Base-by-base conservation (phyloP, 2,113 vertebrate species). In the Machaerirhynchus nigripectus region DNA sequence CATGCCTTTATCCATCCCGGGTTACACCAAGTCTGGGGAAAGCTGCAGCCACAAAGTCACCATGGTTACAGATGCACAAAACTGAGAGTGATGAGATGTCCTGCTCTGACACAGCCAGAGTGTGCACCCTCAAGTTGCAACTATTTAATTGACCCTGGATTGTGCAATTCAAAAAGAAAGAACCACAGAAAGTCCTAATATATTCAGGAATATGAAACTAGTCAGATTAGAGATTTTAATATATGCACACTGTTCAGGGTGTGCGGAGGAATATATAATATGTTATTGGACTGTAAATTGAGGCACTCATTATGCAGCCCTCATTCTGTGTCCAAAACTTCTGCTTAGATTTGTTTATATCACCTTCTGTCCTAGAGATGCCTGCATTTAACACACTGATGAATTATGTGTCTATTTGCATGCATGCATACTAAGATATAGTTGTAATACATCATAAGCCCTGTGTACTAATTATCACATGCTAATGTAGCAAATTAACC, bases 11-110 rank as follows among this genome's bases (percentile, higher is more conserved):
- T 68, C 81, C 77, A 83, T 67, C 57, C 56, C 93, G 86, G 93
- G 94, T 96, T 96, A 96, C 87, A 86, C 17, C 23, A 85, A 65
- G 77, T 61, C 93, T 80, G 89, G 55, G 82, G 75, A 90, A 94
- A 97, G 96, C 93, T 89, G 79, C 73, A 81, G 82, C 84, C 87
- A 52, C 85, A 87, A 88, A 70, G 96, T 98, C 96, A 11, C 96
- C 96, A 98, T 98, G 97, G 98, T 97, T 97, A 98, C 97, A 93
- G 81, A 97, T 95, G 96, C 91, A 95, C 84, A 67, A 80, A 91
- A 79, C 88, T 60, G 81, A 70, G 78, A 87, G 89, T 42, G 17
- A 84, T 70, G 70, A 82, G 73, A 33, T 3, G 33, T 84, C 96
- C 80, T 40, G 42, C 78, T 89, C 84, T 89, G 86, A 71, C 78